phyloP scores from a whole-genome alignment of 2,797 vertebrate genomes.

The Pteropus rufus region DNA sequence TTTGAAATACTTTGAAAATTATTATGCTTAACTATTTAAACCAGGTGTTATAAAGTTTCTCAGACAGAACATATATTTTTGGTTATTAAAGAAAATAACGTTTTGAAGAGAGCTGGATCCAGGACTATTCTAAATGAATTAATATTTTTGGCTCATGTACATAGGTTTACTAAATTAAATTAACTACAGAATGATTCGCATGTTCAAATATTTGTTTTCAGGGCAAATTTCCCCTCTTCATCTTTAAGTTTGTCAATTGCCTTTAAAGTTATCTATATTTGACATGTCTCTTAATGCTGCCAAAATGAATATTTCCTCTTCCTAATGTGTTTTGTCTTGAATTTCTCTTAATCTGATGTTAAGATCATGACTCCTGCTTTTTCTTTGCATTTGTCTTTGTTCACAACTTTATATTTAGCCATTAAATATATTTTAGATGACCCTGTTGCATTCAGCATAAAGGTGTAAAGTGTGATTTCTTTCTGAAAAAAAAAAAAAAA shows the following conservation, averaged over 20 bases:
- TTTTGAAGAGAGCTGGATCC: background rate
- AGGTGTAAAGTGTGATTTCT: background rate
- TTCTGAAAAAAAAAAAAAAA: background rate
- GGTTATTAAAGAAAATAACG: constrained; percentile 25
- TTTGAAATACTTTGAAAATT: constrained; percentile 28
- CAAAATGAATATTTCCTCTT: constrained; percentile 55
- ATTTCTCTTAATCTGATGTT: background rate
- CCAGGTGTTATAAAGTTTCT: constrained; percentile 6
- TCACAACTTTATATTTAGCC: background rate
- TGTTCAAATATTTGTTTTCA: constrained; percentile 35
- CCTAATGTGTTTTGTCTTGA: background rate
- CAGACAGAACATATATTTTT: constrained; percentile 26
- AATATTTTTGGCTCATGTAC: constrained; percentile 2
- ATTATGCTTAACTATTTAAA: constrained; percentile 22
- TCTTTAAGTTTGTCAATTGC: background rate
- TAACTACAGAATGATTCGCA: background rate
- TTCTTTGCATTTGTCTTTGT: background rate
- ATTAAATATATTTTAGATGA: background rate
- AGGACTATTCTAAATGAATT: background rate
- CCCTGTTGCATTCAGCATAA: background rate
- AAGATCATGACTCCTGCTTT: background rate
- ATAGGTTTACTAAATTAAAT: constrained; percentile 36
- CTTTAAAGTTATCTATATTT: constrained; percentile 23
- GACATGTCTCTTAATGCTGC: constrained; percentile 54
- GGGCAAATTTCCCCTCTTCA: background rate